These are phyloP conservation scores for Parasteatoda tepidariorum DNA, from an alignment of 1,140 invertebrate genomes.

Conservation along the genomic window DNA sequence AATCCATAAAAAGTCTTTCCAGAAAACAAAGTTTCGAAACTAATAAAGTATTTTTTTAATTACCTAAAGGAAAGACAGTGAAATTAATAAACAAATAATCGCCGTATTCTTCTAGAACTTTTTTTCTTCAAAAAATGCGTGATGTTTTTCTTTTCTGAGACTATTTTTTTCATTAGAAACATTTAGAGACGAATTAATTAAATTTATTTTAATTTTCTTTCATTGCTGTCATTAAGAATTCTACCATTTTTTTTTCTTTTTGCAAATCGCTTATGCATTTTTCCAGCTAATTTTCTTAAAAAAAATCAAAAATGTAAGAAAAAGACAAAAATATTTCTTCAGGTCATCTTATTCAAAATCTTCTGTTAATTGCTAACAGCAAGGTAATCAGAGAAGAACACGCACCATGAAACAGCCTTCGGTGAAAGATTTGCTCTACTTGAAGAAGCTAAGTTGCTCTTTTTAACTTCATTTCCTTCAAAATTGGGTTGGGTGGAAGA, in stretches of 20 bases:
- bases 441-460: slow-evolving; percentile 21
- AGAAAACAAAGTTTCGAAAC: neutral
- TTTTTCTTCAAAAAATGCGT: too few relatives aligned
- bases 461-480: slow-evolving; percentile 35
- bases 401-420: slow-evolving; percentile 9
- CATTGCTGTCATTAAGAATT: slow-evolving; percentile 35
- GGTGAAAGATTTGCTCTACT: neutral
- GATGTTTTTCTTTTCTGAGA: too few relatives aligned
- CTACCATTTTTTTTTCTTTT: neutral
- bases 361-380: slow-evolving; percentile 32
- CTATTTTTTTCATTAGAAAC: neutral
- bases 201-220: slow-evolving; percentile 39
- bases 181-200: slow-evolving; percentile 34
- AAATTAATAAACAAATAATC: slow-evolving; percentile 36
- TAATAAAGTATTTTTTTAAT: neutral
- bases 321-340: slow-evolving; percentile 17
- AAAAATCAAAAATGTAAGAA: neutral
- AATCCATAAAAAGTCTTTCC: slow-evolving; percentile 10
- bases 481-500: neutral
- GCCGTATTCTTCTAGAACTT: neutral
- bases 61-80: neutral
- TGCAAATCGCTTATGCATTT: neutral
- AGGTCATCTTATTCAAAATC: slow-evolving; percentile 1
- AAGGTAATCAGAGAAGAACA: slow-evolving; percentile 17
- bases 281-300: neutral